Percentiles rank a stretch among this genome's conserved stretches.
Evolutionary conservation across 92 coral and sea anemone species (phyloP).

Genomic region (Virgularia gustaviana): DNA sequence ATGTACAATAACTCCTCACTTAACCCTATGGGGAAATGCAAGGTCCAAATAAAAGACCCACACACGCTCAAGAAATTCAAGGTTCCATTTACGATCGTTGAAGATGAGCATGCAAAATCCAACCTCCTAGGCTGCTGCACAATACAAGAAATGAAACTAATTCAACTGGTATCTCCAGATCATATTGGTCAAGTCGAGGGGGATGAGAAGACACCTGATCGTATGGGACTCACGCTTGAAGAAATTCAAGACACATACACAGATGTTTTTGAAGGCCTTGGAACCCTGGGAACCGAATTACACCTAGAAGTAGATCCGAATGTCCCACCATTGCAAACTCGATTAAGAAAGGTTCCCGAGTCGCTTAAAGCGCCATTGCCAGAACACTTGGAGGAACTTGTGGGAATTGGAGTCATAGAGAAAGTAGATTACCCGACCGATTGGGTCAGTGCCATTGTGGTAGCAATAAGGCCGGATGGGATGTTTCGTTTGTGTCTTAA

Average conservation of each 20-base stretch:
- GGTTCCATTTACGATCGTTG: neutral
- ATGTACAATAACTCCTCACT: constrained; percentile 42
- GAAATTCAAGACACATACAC: neutral
- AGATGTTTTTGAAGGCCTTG: constrained; percentile 13
- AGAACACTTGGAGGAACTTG: constrained; percentile 6
- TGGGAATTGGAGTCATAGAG: neutral
- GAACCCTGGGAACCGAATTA: neutral
- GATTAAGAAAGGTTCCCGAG: constrained; percentile 17
- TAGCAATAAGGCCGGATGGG: constrained; percentile 1
- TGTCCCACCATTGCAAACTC: constrained; percentile 6
- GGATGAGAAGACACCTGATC: no score
- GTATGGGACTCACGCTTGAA: no score
- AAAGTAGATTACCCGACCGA: constrained; percentile 19
- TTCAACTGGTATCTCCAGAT: no score
- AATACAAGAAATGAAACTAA: neutral
- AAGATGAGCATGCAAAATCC: neutral
- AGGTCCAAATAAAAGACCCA: neutral
- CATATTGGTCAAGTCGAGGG: no score
- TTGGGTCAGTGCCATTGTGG: constrained; percentile 24
- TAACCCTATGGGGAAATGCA: neutral
- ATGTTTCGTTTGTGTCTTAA: constrained; percentile 22
- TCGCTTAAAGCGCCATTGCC: neutral
- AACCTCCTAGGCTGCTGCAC: neutral
- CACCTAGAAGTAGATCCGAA: constrained; percentile 13
- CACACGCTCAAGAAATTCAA: neutral